These are phyloP conservation scores for Parauchenoglanis punctatus DNA, from an alignment of 2,797 vertebrate species.

Conservation along the genomic window DNA sequence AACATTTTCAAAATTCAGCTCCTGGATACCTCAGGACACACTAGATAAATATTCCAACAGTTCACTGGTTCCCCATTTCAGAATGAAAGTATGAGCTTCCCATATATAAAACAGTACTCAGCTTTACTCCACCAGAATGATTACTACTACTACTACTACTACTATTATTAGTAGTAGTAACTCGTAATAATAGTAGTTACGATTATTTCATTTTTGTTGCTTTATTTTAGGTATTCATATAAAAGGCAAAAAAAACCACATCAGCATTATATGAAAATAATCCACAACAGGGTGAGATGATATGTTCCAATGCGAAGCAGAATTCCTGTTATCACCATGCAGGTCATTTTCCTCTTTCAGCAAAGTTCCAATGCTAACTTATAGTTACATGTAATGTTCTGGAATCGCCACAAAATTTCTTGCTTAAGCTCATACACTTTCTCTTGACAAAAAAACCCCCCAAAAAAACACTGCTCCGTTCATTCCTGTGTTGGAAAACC, in stretches of 20 bases:
- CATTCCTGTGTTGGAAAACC: not conserved
- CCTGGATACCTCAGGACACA: not conserved
- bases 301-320: not conserved
- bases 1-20: not conserved
- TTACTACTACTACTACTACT: too few relatives aligned
- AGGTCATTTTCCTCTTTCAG: not conserved
- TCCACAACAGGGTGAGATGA: not conserved
- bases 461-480: not conserved
- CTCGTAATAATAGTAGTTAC: not conserved
- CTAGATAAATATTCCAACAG: not conserved
- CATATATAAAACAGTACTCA: not conserved
- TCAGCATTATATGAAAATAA: not conserved
- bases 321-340: not conserved
- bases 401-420: too few relatives aligned
- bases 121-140: not conserved
- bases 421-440: not conserved
- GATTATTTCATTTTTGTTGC: not conserved
- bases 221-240: not conserved
- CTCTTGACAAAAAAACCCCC: not conserved
- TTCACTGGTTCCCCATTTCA: not conserved
- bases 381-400: not conserved
- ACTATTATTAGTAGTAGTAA: too few relatives aligned
- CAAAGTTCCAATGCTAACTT: not conserved
- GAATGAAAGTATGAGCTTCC: not conserved
- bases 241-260: not conserved